These are phyloP conservation scores for Melinopterus prodromus DNA, from an alignment of 2,888 invertebrate species.

Conservation along the genomic window DNA sequence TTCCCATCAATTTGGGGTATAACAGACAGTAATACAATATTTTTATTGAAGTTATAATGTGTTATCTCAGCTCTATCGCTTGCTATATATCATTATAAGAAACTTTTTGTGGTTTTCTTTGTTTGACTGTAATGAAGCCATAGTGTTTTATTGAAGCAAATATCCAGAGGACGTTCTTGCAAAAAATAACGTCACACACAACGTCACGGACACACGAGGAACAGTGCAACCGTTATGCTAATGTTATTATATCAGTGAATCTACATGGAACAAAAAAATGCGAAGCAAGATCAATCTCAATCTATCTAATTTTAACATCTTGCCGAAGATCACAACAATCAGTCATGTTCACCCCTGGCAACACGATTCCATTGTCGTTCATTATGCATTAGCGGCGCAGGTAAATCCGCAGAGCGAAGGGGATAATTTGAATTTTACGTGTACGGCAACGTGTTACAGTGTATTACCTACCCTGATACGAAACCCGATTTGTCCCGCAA, in stretches of 20 bases:
- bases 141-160: no score
- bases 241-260: not conserved
- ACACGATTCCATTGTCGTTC: slow-evolving; percentile 4
- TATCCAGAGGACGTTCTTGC: no score
- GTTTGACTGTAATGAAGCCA: no score
- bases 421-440: slow-evolving; percentile 25
- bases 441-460: slow-evolving; percentile 12
- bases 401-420: slow-evolving; percentile 12
- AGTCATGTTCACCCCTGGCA: not conserved
- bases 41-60: no score
- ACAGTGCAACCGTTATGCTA: no score
- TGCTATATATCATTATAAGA: no score
- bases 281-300: not conserved
- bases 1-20: no score
- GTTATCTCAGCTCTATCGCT: no score
- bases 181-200: no score
- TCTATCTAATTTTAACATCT: slow-evolving; percentile 4
- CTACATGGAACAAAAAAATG: not conserved
- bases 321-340: not conserved
- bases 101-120: no score
- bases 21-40: no score
- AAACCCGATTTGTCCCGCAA: slow-evolving; percentile 9
- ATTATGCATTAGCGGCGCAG: slow-evolving; percentile 9
- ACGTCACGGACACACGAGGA: no score
- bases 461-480: slow-evolving; percentile 14